A percentile compares a stretch with the other conserved stretches of the same genome.
Conservation (phyloP, 2,113 vertebrate genomes). For the Chrysemys picta region DNA sequence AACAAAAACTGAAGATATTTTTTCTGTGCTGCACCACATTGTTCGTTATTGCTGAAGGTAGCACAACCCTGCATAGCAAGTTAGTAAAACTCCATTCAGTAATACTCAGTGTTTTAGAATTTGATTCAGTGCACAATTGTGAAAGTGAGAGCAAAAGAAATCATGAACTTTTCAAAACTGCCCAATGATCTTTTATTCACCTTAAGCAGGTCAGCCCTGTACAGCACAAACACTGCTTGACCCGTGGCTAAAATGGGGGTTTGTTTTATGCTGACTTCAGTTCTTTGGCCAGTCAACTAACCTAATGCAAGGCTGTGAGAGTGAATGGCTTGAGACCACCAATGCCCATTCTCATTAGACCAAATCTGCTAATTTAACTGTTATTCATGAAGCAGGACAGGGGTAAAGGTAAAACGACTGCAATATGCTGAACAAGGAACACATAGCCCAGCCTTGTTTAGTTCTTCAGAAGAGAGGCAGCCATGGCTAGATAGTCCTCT, state of each 20-base stretch:
- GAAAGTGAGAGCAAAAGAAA: neutral
- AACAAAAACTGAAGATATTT: accelerated
- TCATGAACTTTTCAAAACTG: neutral
- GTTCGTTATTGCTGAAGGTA: neutral
- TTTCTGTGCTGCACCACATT: neutral
- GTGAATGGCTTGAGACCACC: neutral
- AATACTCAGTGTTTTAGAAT: neutral
- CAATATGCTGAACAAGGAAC: neutral
- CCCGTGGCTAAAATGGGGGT: no score
- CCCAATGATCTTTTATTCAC: neutral
- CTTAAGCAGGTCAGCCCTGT: neutral
- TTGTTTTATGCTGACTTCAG: neutral
- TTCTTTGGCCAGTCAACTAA: neutral
- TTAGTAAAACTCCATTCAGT: neutral
- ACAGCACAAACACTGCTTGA: neutral
- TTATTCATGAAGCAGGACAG: neutral
- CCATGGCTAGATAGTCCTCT: neutral
- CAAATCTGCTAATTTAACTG: neutral
- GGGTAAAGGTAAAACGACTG: neutral
- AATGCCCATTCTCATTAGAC: neutral
- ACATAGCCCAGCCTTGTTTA: neutral
- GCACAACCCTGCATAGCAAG: neutral
- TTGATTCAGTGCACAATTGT: neutral
- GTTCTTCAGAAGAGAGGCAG: neutral
- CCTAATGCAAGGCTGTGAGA: neutral